A percentile compares a stretch with the other conserved stretches of the same genome.
phyloP scores from a whole-genome alignment of 2,888 invertebrate genomes.

The Agrotis exclamationis region DNA sequence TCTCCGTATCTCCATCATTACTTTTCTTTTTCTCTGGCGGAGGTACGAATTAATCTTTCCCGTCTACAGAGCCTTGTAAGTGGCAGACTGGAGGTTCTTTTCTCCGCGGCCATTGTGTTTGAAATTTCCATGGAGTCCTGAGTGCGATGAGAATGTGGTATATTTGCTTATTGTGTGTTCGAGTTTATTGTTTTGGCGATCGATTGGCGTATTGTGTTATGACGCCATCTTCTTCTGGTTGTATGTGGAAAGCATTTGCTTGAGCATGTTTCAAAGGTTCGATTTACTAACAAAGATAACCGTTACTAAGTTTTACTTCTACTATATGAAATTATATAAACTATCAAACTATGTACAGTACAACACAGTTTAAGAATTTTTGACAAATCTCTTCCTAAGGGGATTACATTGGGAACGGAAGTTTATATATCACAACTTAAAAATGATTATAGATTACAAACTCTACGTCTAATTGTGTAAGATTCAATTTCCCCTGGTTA shows the following conservation, averaged over 20 bases:
- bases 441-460: neutral
- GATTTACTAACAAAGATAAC: no score
- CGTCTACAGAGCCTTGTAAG: slow-evolving; percentile 78
- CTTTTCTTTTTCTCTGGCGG: slow-evolving; percentile 71
- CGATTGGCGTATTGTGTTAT: slow-evolving; percentile 10
- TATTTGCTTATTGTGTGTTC: slow-evolving; percentile 51
- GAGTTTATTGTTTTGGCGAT: slow-evolving; percentile 25
- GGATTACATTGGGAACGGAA: no score
- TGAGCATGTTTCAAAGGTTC: no score
- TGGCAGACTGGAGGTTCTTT: slow-evolving; percentile 77
- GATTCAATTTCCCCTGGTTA: neutral
- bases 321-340: no score
- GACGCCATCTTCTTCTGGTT: neutral
- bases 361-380: no score
- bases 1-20: slow-evolving; percentile 69
- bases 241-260: neutral
- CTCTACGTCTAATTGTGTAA: neutral
- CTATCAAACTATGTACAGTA: no score
- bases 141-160: slow-evolving; percentile 32
- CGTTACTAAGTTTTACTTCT: no score
- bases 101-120: slow-evolving; percentile 66
- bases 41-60: slow-evolving; percentile 84
- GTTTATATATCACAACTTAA: no score
- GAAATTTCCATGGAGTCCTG: slow-evolving; percentile 52
- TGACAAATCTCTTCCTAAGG: no score